Evolutionary conservation across 2,113 vertebrate genomes (phyloP).

Genomic region (Mesitornis unicolor): DNA sequence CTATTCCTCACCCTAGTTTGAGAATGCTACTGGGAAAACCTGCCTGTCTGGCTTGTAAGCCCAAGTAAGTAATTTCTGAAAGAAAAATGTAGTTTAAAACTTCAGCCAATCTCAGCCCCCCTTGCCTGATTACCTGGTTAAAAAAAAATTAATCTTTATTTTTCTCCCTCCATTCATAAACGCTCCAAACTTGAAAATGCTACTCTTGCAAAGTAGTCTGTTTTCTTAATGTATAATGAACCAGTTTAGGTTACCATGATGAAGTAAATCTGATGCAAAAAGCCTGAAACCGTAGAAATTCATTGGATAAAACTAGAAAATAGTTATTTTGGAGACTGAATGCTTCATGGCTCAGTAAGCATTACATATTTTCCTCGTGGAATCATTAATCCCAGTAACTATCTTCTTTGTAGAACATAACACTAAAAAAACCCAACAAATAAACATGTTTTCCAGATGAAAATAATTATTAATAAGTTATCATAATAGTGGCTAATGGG

Average conservation of each 20-base stretch:
- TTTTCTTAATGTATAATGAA: constrained; percentile 1
- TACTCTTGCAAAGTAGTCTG: neutral
- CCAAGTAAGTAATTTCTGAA: constrained; percentile 35
- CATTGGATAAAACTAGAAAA: constrained; percentile 53
- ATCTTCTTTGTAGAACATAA: neutral
- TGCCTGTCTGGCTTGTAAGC: constrained; percentile 70
- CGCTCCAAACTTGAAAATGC: neutral
- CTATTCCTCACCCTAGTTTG: constrained; percentile 67
- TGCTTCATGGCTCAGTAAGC: neutral
- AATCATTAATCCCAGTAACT: constrained; percentile 39
- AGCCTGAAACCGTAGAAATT: neutral
- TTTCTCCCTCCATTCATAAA: neutral
- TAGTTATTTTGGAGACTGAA: constrained; percentile 55
- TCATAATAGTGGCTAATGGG: neutral
- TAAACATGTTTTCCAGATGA: constrained; percentile 55
- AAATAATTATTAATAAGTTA: constrained; percentile 43
- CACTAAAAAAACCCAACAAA: neutral
- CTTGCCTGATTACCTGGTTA: neutral
- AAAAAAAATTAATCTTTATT: constrained; percentile 18
- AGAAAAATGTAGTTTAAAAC: constrained; percentile 42
- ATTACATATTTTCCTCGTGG: constrained; percentile 54
- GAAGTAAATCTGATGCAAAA: constrained; percentile 34
- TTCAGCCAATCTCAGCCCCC: neutral
- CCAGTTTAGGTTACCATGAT: neutral
- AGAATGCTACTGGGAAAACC: constrained; percentile 75